phyloP scores from a whole-genome alignment of 2,888 invertebrate species.

The Galeruca laticollis region DNA sequence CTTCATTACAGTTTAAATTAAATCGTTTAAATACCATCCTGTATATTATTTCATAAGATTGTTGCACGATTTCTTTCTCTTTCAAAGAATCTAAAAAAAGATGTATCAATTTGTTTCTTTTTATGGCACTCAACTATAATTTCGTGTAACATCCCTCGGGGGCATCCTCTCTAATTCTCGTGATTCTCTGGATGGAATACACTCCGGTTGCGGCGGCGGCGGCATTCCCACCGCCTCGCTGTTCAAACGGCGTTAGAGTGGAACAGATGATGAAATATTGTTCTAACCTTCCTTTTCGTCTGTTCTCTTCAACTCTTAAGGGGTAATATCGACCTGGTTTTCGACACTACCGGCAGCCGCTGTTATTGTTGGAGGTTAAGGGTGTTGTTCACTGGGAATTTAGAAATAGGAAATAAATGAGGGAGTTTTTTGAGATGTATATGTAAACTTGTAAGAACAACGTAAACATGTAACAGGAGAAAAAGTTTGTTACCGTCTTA shows the following conservation, averaged over 20 bases:
- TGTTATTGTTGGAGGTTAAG: slow-evolving; percentile 16
- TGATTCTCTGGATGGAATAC: slow-evolving; percentile 26
- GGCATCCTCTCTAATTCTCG: slow-evolving; percentile 33
- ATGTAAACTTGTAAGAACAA: too few species aligned
- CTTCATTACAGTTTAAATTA: too few species aligned
- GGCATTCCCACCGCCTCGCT: slow-evolving; percentile 11
- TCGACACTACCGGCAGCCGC: slow-evolving; percentile 5
- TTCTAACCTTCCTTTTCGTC: slow-evolving; percentile 57
- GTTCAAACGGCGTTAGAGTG: slow-evolving; percentile 42
- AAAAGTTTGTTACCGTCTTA: too few species aligned
- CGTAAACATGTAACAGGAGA: too few species aligned
- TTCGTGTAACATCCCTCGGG: slow-evolving; percentile 35
- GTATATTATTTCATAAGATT: too few species aligned
- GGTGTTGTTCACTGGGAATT: too few species aligned
- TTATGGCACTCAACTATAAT: slow-evolving; percentile 2
- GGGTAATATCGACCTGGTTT: slow-evolving; percentile 36
- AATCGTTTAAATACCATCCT: neutral
- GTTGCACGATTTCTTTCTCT: too few species aligned
- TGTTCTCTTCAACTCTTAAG: slow-evolving; percentile 19
- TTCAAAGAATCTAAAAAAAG: too few species aligned
- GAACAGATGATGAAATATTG: slow-evolving; percentile 59
- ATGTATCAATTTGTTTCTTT: neutral
- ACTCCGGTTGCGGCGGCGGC: slow-evolving; percentile 31
- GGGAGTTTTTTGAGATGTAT: too few species aligned
- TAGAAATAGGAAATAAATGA: too few species aligned